Evolutionary conservation across 2,797 vertebrate genomes (phyloP).

Genomic region (Mastacembelus armatus): DNA sequence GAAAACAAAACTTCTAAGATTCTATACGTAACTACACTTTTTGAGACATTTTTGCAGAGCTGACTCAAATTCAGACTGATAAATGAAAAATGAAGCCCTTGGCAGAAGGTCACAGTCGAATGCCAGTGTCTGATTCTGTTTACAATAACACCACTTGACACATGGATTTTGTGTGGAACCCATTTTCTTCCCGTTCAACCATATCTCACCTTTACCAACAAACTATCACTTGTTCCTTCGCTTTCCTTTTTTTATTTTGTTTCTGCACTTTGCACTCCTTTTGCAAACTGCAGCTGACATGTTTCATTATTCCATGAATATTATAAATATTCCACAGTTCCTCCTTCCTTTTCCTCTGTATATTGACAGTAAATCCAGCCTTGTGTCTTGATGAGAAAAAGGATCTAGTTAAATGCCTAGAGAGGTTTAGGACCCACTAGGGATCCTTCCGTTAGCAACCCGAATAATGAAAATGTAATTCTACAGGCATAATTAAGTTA

Average conservation of each 20-base stretch:
- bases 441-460: constrained; percentile 69
- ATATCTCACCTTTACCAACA: not conserved
- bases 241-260: not conserved
- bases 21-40: not conserved
- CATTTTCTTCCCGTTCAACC: not conserved
- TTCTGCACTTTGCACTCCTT: not conserved
- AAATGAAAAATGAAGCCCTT: constrained; percentile 26
- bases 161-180: not conserved
- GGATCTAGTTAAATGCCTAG: constrained; percentile 71
- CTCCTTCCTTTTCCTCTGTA: constrained; percentile 26
- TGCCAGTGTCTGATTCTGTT: not conserved
- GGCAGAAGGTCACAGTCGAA: constrained; percentile 35
- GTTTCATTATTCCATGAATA: not conserved
- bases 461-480: constrained; percentile 82
- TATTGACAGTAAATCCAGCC: constrained; percentile 58
- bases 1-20: constrained; percentile 1
- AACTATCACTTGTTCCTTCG: not conserved
- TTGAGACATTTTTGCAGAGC: constrained; percentile 16
- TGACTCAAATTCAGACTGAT: not conserved
- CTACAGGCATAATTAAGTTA: constrained; percentile 82
- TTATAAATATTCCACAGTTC: too few species aligned
- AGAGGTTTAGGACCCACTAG: constrained; percentile 72
- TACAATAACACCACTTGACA: not conserved
- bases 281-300: constrained; percentile 2
- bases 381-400: constrained; percentile 58